Evolutionary conservation across 2,113 vertebrate genomes (phyloP), one percentile per base, ranked within the genome.

Genomic region (Oxyruncus cristatus): DNA sequence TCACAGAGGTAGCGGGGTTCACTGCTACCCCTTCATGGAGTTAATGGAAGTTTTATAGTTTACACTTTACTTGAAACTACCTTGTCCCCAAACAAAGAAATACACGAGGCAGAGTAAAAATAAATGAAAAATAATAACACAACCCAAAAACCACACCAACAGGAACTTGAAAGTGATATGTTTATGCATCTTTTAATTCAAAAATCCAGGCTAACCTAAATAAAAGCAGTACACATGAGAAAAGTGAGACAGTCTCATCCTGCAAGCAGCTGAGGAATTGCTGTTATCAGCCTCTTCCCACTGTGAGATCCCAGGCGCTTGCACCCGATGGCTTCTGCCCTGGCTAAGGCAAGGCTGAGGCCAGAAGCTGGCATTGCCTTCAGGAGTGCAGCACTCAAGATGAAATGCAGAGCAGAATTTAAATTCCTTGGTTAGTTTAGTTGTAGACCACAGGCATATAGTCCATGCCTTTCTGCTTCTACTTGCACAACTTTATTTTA

Each of bases 41-140:
- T 93, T 95, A 88, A 95, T 85, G 77, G 59, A 97, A 67, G 58
- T 75, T 97, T 94, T 82, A 95, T 33, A 94, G 88, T 85, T 96
- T 75, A 94, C 88, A 63, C 26, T 92, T 22, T 82, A 78, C 58
- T 95, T 85, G 94, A 62, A 94, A 77, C 73, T 55, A 95, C 53
- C 84, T 94, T 68, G 76, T 35, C 95, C 76, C 59, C 30, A 77
- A 93, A 37, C 33, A 52, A 59, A 95, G 72, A 87, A 72, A 94
- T 44, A 61, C 70, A 73, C 65, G 30, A 56, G 26, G 44, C 68
- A 68, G 37, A 44, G 28, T 70, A 74, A 71, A 90, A 62, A 49
- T 4, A 58, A 3, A 42, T 13, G 7, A 46, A 41, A 50, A 63
- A 37, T 5, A 67, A 41, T 5, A 27, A 44, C 9, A 66, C n/a